A percentile compares a stretch with the other conserved stretches of the same genome.
These are phyloP conservation scores for Tribolium madens DNA, from an alignment of 1,140 invertebrate genomes.

Conservation along the genomic window DNA sequence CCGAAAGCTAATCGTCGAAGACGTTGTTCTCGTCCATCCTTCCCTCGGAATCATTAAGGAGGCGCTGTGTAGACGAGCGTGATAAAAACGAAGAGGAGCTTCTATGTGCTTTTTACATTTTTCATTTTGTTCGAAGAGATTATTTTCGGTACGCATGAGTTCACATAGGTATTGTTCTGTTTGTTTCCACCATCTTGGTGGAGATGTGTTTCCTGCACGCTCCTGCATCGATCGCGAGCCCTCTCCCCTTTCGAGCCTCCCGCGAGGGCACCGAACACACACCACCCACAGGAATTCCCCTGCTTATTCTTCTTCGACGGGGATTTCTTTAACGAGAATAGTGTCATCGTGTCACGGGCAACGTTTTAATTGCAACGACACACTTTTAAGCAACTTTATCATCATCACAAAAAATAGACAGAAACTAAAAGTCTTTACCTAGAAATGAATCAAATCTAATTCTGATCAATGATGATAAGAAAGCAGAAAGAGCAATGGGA, in stretches of 20 bases:
- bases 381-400: neutral
- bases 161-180: conserved; percentile 63
- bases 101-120: conserved; percentile 56
- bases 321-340: neutral
- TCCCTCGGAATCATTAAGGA: neutral
- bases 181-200: conserved; percentile 61
- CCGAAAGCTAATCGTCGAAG: conserved; percentile 11
- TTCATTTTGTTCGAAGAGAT: conserved; percentile 55
- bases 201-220: conserved; percentile 58
- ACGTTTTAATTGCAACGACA: neutral
- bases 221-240: conserved; percentile 57
- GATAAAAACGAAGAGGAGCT: conserved; percentile 33
- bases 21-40: conserved; percentile 1
- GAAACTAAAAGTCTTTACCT: neutral
- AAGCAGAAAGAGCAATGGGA: neutral
- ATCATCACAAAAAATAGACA: neutral
- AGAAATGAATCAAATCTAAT: neutral
- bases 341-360: neutral
- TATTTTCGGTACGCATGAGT: conserved; percentile 61
- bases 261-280: neutral
- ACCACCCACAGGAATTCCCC: conserved; percentile 17
- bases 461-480: neutral
- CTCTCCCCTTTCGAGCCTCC: conserved; percentile 32
- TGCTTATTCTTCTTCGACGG: neutral
- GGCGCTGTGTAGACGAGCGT: conserved; percentile 35